Percentiles rank a stretch among this genome's conserved stretches.
phyloP scores from a whole-genome alignment of 92 coral and sea anemone species.

The Umimayanthus kanabou region DNA sequence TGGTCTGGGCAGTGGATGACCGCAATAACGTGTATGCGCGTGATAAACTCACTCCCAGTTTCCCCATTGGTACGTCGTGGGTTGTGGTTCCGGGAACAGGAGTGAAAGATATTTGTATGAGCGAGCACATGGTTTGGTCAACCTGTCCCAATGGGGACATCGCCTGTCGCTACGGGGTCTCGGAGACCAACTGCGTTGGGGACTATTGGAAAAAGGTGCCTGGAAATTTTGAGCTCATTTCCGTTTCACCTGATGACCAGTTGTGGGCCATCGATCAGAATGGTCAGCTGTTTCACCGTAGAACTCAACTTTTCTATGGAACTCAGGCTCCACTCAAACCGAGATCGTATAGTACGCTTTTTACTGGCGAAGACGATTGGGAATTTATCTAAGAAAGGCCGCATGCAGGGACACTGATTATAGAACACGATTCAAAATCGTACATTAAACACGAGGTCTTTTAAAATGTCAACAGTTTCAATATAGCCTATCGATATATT shows the following conservation, averaged over 20 bases:
- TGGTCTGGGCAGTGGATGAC: conserved; percentile 97
- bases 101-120: conserved; percentile 79
- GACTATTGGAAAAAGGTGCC: conserved; percentile 98
- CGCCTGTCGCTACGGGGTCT: conserved; percentile 94
- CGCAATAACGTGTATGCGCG: conserved; percentile 92
- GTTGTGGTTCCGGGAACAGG: conserved; percentile 79
- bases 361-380: conserved; percentile 89
- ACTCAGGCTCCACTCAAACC: conserved; percentile 87
- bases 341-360: conserved; percentile 72
- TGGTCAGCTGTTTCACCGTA: conserved; percentile 91
- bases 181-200: conserved; percentile 71
- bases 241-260: conserved; percentile 86
- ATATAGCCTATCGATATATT: too few species aligned
- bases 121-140: conserved; percentile 84
- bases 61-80: conserved; percentile 89
- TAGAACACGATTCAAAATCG: too few species aligned
- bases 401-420: not conserved
- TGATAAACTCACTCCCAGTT: conserved; percentile 73
- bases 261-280: conserved; percentile 90
- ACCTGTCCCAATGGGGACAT: conserved; percentile 86
- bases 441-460: too few species aligned
- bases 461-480: too few species aligned
- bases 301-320: conserved; percentile 81
- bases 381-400: conserved; percentile 58
- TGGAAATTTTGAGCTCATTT: conserved; percentile 86